Evolutionary conservation across 2,797 vertebrate genomes (phyloP), one percentile per base, ranked within the genome.

Genomic region (Trichosurus vulpecula): DNA sequence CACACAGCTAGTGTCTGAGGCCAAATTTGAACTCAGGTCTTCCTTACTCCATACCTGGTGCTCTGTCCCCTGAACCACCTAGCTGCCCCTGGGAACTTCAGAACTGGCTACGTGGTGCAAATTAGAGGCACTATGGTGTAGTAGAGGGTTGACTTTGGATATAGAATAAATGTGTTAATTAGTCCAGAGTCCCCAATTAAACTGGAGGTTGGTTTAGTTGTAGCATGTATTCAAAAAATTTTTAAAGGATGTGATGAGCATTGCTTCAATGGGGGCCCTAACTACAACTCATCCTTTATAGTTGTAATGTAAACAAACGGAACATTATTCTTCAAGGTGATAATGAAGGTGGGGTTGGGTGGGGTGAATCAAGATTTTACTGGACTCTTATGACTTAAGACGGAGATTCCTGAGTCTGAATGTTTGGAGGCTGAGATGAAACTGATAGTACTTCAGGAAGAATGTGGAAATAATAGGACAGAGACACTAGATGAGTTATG

Each of bases 401-500:
- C 97, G 98, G 96, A 93, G 92, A 96, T 98, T 98, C 96, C 94
- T 95, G 90, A 47, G 8, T 47, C 96, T 91, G 66, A 92, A 74
- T 92, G 52, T 93, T 92, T 58, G 41, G 90, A 94, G 96, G 31
- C 3, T 1, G 90, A 94, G 95, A 95, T 61, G 96, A 97, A 98
- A 97, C 93, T 52, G 52, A 97, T 97, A 98, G 25, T 90, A 53
- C 95, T 91, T 58, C 0, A 0, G 95, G 92, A 98, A 97, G 98
- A 98, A 96, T 97, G 97, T 96, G 97, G 95, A 96, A 98, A 97
- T 95, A 98, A 98, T 91, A 95, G 94, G 92, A 90, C 95, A 3
- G 0, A 92, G 96, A 97, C 92, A 29, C 58, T 25, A 94, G 97
- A 97, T 98, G 98, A 98, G 97, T 98, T 98, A 98, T 98, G 98